phyloP scores from a whole-genome alignment of 2,113 vertebrate species.

The Forbesichthys agassizii region DNA sequence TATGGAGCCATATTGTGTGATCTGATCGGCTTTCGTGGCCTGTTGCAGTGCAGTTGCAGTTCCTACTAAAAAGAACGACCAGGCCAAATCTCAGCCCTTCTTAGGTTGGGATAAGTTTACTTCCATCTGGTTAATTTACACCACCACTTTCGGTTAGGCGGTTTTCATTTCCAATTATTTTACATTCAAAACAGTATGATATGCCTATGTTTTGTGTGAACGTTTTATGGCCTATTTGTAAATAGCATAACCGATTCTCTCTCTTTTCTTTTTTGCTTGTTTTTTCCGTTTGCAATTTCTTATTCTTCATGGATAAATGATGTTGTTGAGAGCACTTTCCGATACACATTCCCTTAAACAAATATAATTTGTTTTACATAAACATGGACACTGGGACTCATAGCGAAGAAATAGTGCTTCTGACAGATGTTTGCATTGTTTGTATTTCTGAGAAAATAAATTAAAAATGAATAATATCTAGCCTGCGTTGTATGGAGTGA shows the following conservation, averaged over 20 bases:
- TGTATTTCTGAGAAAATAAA: slow-evolving; percentile 78
- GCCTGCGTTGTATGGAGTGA: slow-evolving; percentile 21
- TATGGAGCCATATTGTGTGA: slow-evolving; percentile 88
- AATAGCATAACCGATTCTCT: slow-evolving; percentile 46
- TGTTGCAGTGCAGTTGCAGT: slow-evolving; percentile 17
- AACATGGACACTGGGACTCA: slow-evolving; percentile 25
- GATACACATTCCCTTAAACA: slow-evolving; percentile 28
- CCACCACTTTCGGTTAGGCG: no score
- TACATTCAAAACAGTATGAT: slow-evolving; percentile 2
- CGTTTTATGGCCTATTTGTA: slow-evolving; percentile 46
- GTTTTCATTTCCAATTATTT: no score
- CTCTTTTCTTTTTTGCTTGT: slow-evolving; percentile 15
- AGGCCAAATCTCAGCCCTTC: no score
- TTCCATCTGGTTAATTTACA: no score
- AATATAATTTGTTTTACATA: slow-evolving; percentile 37
- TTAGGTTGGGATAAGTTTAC: no score
- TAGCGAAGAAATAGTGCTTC: slow-evolving; percentile 52
- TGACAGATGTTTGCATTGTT: slow-evolving; percentile 73
- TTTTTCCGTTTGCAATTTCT: slow-evolving; percentile 44
- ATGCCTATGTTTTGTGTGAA: slow-evolving; percentile 41
- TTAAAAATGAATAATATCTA: slow-evolving; percentile 40
- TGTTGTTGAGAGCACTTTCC: slow-evolving; percentile 31
- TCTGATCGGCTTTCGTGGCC: slow-evolving; percentile 68
- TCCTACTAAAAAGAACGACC: background rate
- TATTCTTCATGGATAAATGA: slow-evolving; percentile 35